Evolutionary conservation across 2,113 vertebrate genomes (phyloP).

Genomic region (Lethenteron camtschaticum): DNA sequence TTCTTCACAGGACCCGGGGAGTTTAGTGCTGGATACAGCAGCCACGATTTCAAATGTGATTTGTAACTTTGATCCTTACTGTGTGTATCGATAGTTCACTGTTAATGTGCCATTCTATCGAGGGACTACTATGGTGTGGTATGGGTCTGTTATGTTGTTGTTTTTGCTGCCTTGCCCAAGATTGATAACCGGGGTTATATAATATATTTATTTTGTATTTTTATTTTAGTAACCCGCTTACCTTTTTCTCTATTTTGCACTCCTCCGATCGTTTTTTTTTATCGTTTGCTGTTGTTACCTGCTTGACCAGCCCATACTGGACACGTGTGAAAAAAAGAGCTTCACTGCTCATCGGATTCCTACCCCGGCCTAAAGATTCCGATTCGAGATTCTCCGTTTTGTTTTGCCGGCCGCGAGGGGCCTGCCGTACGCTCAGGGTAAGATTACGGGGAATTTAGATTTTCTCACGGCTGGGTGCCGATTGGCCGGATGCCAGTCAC

Average conservation of each 20-base stretch:
- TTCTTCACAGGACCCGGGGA: conserved; percentile 2
- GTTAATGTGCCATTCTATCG: neutral
- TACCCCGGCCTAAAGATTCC: too few relatives aligned
- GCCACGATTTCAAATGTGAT: neutral
- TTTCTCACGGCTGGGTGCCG: too few relatives aligned
- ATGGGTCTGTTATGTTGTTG: neutral
- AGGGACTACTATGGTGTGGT: neutral
- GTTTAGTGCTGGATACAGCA: neutral
- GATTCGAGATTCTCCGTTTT: too few relatives aligned
- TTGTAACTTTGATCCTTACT: neutral
- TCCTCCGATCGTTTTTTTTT: conserved; percentile 15
- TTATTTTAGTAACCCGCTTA: neutral
- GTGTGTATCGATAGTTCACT: neutral
- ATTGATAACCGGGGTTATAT: neutral
- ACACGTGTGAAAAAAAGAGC: too few relatives aligned
- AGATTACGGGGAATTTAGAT: too few relatives aligned
- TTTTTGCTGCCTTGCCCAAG: neutral
- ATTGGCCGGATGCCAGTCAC: too few relatives aligned
- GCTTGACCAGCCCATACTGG: too few relatives aligned
- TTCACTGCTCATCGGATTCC: too few relatives aligned
- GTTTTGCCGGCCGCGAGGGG: too few relatives aligned
- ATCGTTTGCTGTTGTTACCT: neutral
- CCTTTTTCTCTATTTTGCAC: neutral
- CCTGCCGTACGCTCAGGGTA: too few relatives aligned
- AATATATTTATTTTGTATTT: neutral